These are phyloP conservation scores for Chymomyza caudatula DNA, from an alignment of 2,888 invertebrate species.

Conservation along the genomic window DNA sequence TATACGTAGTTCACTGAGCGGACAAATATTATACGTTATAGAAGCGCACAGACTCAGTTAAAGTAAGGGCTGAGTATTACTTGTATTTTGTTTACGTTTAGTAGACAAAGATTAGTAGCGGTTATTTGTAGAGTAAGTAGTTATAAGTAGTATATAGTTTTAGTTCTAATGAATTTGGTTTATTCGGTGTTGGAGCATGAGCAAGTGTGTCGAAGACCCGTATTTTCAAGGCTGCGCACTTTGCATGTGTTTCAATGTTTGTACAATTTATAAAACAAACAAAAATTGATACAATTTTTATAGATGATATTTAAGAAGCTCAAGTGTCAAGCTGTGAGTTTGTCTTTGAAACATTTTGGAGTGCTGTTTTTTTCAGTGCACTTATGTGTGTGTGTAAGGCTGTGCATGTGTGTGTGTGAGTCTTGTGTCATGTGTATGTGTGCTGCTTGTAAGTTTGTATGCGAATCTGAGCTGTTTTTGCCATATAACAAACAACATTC, in stretches of 20 bases:
- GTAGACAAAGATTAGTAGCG: conserved; percentile 64
- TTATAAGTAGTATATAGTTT: conserved; percentile 5
- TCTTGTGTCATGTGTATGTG: conserved; percentile 32
- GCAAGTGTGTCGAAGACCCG: conserved; percentile 34
- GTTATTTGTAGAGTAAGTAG: conserved; percentile 14
- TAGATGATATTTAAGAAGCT: neutral
- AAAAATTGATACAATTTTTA: neutral
- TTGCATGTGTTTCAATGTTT: conserved; percentile 12
- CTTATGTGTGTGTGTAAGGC: conserved; percentile 41
- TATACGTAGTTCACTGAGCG: conserved; percentile 18
- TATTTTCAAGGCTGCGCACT: conserved; percentile 2
- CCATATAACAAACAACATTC: conserved; percentile 23
- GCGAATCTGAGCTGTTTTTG: conserved; percentile 58
- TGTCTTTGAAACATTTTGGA: conserved; percentile 9
- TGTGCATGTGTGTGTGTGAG: conserved; percentile 42
- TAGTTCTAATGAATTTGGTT: conserved; percentile 33
- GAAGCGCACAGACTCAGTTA: conserved; percentile 50
- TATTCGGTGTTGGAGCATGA: conserved; percentile 66
- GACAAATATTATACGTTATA: conserved; percentile 26
- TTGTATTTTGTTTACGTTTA: conserved; percentile 31
- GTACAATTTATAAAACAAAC: conserved; percentile 34
- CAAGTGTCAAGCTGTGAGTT: conserved; percentile 22
- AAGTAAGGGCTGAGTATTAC: conserved; percentile 28
- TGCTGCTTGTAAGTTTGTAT: conserved; percentile 34
- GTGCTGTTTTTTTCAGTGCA: conserved; percentile 13